A percentile compares a stretch with the other conserved stretches of the same genome.
phyloP scores from a whole-genome alignment of 2,888 invertebrate species.

The Polydrusus tereticollis region DNA sequence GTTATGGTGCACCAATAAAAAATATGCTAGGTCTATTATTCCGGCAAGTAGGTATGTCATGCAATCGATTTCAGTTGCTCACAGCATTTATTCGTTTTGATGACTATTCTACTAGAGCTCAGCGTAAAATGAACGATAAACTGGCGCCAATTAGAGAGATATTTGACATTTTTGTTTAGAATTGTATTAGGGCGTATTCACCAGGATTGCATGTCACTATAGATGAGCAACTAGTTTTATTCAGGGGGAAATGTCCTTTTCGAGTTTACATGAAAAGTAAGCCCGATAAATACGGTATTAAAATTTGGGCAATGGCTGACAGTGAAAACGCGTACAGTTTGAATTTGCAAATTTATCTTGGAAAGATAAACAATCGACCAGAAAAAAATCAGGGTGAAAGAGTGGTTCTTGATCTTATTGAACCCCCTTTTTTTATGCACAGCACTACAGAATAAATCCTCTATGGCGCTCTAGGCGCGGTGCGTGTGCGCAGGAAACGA shows the following conservation, averaged over 20 bases:
- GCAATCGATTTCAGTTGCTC: background rate
- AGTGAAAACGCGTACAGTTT: no score
- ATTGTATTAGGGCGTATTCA: background rate
- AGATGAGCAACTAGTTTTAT: background rate
- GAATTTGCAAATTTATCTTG: no score
- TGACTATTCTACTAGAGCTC: background rate
- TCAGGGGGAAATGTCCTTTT: background rate
- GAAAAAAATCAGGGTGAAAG: constrained; percentile 19
- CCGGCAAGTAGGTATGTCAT: background rate
- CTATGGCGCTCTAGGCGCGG: no score
- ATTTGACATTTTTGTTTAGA: background rate
- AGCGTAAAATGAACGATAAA: background rate
- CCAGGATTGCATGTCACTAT: background rate
- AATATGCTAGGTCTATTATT: background rate
- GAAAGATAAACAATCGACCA: background rate
- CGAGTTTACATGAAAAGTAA: background rate
- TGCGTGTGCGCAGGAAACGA: no score
- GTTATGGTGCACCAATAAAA: background rate
- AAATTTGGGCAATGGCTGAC: no score
- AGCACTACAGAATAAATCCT: no score
- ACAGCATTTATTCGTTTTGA: background rate
- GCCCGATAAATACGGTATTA: no score
- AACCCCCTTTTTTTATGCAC: no score
- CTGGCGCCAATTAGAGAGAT: background rate
- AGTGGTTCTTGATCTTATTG: constrained; percentile 17